A percentile compares a stretch with the other conserved stretches of the same genome.
Evolutionary conservation across 2,888 invertebrate species (phyloP).

Genomic region (Melanostoma mellinum): DNA sequence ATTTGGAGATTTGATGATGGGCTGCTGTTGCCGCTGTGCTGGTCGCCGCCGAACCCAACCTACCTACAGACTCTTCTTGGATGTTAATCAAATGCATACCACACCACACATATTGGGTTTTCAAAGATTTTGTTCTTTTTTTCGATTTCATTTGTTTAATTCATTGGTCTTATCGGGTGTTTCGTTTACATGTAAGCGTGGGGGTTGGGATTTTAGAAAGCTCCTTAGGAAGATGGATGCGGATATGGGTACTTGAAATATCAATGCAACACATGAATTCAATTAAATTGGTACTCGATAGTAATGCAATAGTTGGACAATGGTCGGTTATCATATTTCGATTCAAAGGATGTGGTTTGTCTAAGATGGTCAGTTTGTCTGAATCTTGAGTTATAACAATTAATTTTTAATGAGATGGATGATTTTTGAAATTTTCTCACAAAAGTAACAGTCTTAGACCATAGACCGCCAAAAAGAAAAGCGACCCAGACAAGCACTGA

Average conservation of each 20-base stretch:
- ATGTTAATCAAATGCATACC: slow-evolving; percentile 66
- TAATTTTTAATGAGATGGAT: too few species aligned
- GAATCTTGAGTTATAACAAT: too few species aligned
- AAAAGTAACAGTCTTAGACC: too few species aligned
- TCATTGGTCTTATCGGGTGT: not conserved
- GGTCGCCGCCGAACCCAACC: slow-evolving; percentile 4
- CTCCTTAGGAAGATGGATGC: slow-evolving; percentile 32
- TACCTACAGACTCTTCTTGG: slow-evolving; percentile 47
- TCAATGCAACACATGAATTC: slow-evolving; percentile 65
- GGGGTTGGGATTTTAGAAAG: slow-evolving; percentile 10
- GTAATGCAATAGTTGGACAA: too few species aligned
- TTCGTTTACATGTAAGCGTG: not conserved
- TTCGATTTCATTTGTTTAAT: not conserved
- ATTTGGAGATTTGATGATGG: slow-evolving; percentile 62
- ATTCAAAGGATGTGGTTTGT: too few species aligned
- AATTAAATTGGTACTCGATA: slow-evolving; percentile 38
- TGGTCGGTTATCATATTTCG: too few species aligned
- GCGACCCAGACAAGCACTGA: too few species aligned
- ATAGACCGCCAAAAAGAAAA: too few species aligned
- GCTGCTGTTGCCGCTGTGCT: not conserved
- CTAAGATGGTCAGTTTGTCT: too few species aligned
- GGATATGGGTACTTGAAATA: slow-evolving; percentile 44
- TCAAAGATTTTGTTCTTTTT: not conserved
- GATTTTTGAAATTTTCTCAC: too few species aligned
- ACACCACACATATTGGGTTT: slow-evolving; percentile 23